Base-by-base conservation (phyloP, 2,888 invertebrate genomes). In the Mechanitis mazaeus region DNA sequence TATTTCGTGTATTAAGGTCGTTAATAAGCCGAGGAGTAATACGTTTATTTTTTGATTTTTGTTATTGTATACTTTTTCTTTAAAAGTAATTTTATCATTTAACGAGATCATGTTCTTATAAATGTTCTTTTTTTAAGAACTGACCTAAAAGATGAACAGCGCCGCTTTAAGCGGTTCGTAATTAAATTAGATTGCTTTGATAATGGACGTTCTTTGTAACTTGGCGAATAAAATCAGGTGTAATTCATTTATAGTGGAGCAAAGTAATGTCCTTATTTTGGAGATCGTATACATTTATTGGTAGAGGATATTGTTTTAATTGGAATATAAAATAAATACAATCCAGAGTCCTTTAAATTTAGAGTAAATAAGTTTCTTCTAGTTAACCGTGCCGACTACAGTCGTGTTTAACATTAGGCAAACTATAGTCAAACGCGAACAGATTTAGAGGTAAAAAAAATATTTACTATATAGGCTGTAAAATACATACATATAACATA, bases 131-230 rank as follows among this genome's bases (percentile, higher is more conserved):
- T 38, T 42, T 58, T 50, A 42, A 11, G 9, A 42, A 47, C 31
- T 50, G 31, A 50, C 50, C 50, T 57, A 50, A 57, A 54, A 33
- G 45, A 33, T 45, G 12, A 33, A 45, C 45, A 53, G 5, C 38
- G 9, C n/a, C 12, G 45, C 31, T 58, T 54, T 33, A 42, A 45
- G 54, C 38, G 42, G 3, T 33, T 53, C 45, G 50, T 45, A 54
- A 54, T 58, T 58, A 58, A 58, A 45, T 54, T 45, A 58, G 45
- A 54, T 58, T 58, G 42, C 45, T 58, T 45, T 58, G 33, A 31
- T 31, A 54, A 54, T 11, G 45, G 54, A 11, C 42, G 54, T 54
- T 58, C 9, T 31, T 3, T 31, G 45, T 53, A 54, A 58, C 54
- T 58, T 58, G 38, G 9, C 53, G 54, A 54, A 54, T 58, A 54